Evolutionary conservation across 2,797 vertebrate species (phyloP), one percentile per base, ranked within the genome.

Genomic region (Holocentrus rufus): DNA sequence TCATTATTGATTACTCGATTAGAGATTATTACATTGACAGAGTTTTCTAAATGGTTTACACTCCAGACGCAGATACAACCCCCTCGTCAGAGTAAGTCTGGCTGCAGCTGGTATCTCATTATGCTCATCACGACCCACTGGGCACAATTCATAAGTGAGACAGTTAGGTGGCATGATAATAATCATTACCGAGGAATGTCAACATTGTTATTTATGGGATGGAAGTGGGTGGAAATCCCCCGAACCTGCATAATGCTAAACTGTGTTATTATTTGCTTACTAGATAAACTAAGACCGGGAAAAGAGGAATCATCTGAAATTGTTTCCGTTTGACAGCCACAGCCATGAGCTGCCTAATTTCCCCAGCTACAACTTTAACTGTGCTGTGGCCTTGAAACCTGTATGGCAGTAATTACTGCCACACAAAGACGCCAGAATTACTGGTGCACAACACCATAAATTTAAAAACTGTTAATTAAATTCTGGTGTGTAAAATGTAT

Each of bases 381-480:
- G 80, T 79, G 71, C 76, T 82, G 85, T 77, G 82, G 81, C 82
- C 81, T 74, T 77, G 80, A 69, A 79, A 92, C 83, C 73, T 81
- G 81, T 70, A 79, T 83, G 86, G 84, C 77, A 81, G 69, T 81
- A 90, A 92, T 92, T 90, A 86, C 59, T 77, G 64, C 70, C 80
- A 90, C 86, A 92, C 82, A 88, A 89, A 91, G 84, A 79, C 66
- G 83, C 60, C 82, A 88, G 79, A 90, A 90, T 93, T 90, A 87
- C 81, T 90, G 79, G 73, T 76, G 88, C 77, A 54, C 66, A 82
- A 87, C 85, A 72, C 87, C 88, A 81, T 92, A 88, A 89, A 93
- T 92, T 87, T 86, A 59, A 64, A 82, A 85, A 81, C 79, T 84
- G 83, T 87, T 91, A 88, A 94, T 93, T 88, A 89, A 92, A 92